phyloP scores from a whole-genome alignment of 1,140 invertebrate genomes.

The Apis laboriosa region DNA sequence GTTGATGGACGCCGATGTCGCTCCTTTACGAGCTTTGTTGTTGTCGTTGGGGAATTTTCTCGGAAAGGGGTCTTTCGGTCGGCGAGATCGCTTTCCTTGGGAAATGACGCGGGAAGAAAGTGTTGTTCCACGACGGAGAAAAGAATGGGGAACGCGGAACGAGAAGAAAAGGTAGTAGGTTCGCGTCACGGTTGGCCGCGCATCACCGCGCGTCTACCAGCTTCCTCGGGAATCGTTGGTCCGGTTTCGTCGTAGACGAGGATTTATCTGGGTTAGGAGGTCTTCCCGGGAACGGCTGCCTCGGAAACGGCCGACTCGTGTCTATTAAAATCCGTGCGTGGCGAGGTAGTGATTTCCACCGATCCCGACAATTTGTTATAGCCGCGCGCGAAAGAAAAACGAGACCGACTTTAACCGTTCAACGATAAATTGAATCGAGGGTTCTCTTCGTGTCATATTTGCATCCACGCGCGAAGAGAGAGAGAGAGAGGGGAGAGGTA shows the following conservation, averaged over 20 bases:
- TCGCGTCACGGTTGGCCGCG: neutral
- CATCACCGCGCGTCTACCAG: neutral
- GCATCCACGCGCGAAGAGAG: neutral
- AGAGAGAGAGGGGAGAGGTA: neutral
- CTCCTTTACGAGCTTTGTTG: no score
- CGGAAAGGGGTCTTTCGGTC: no score
- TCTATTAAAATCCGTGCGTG: conserved; percentile 3
- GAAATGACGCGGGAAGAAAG: conserved; percentile 44
- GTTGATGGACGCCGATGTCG: no score
- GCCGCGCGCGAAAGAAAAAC: neutral
- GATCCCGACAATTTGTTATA: conserved; percentile 22
- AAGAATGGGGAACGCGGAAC: conserved; percentile 6
- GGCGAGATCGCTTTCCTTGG: conserved; percentile 15
- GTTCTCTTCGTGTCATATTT: conserved; percentile 38
- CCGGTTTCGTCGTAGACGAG: conserved; percentile 5
- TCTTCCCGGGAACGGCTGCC: conserved; percentile 5
- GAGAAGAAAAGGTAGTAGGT: conserved; percentile 7
- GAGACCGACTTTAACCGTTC: neutral
- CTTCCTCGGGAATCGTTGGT: conserved; percentile 12
- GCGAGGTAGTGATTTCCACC: conserved; percentile 31
- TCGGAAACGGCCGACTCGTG: conserved; percentile 9
- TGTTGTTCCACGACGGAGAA: conserved; percentile 15
- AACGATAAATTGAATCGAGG: conserved; percentile 48
- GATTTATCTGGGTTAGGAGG: conserved; percentile 52
- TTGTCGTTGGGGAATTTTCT: no score